Evolutionary conservation across 2,888 invertebrate genomes (phyloP).

Genomic region (Danaus chrysippus): DNA sequence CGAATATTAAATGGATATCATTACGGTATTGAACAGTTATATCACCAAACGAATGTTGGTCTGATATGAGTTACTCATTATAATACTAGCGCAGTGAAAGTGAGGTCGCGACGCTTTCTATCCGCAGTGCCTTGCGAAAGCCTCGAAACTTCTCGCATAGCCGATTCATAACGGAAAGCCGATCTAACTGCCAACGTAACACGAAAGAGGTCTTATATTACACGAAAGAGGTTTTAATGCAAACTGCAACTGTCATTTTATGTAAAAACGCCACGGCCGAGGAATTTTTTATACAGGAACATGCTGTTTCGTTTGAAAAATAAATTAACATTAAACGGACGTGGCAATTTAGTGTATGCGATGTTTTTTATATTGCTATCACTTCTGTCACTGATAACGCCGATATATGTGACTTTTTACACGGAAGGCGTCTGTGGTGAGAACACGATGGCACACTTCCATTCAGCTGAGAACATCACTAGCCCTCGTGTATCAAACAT

Average conservation of each 20-base stretch:
- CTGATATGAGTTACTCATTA: constrained; percentile 9
- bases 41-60: too few relatives aligned
- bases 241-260: neutral
- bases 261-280: constrained; percentile 14
- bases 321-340: constrained; percentile 24
- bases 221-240: neutral
- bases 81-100: constrained; percentile 64
- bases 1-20: too few relatives aligned
- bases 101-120: constrained; percentile 75
- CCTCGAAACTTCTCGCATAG: constrained; percentile 34
- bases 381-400: constrained; percentile 47
- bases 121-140: constrained; percentile 69
- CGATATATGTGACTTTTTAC: constrained; percentile 56
- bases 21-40: neutral
- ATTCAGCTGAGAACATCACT: constrained; percentile 34
- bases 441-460: constrained; percentile 52
- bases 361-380: constrained; percentile 48
- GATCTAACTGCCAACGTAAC: neutral
- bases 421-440: constrained; percentile 45
- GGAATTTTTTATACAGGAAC: constrained; percentile 9
- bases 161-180: constrained; percentile 29
- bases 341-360: constrained; percentile 39
- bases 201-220: neutral
- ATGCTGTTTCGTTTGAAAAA: constrained; percentile 27
- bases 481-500: constrained; percentile 25